phyloP scores from a whole-genome alignment of 2,888 invertebrate species.

The Eudasyphora cyanicolor region DNA sequence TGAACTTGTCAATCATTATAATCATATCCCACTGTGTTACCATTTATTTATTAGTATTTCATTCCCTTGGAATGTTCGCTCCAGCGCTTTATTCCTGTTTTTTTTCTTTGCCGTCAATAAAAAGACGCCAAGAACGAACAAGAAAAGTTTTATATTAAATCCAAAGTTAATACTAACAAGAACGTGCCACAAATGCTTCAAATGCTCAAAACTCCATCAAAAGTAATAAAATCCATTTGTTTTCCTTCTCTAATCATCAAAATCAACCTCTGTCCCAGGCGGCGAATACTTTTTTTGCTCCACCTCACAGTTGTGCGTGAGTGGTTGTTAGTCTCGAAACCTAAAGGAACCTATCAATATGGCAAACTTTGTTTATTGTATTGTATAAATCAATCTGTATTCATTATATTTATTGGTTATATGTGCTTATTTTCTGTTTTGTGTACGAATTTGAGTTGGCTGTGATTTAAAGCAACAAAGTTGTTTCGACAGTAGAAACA shows the following conservation, averaged over 20 bases:
- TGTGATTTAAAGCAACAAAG: background rate
- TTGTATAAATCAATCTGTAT: slow-evolving; percentile 21
- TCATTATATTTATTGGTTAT: slow-evolving; percentile 18
- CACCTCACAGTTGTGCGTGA: no score
- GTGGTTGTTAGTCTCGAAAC: no score
- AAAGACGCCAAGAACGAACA: background rate
- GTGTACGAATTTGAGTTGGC: background rate
- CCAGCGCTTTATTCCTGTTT: background rate
- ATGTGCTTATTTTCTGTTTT: background rate
- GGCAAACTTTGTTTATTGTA: background rate
- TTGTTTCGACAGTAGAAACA: background rate
- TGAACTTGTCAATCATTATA: no score
- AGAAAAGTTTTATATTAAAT: slow-evolving; percentile 21
- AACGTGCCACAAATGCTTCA: slow-evolving; percentile 20
- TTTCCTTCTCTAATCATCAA: slow-evolving; percentile 17
- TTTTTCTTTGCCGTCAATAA: background rate
- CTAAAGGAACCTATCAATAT: background rate
- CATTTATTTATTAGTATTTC: background rate
- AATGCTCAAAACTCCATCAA: slow-evolving; percentile 31
- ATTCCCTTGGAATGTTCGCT: background rate
- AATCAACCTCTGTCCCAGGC: background rate
- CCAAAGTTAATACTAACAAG: slow-evolving; percentile 36
- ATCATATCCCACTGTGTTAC: background rate
- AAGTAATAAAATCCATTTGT: slow-evolving; percentile 25
- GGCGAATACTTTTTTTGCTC: background rate